Percentiles rank a stretch among this genome's conserved stretches.
phyloP scores from a whole-genome alignment of 2,113 vertebrate species.

The Piprites chloris region DNA sequence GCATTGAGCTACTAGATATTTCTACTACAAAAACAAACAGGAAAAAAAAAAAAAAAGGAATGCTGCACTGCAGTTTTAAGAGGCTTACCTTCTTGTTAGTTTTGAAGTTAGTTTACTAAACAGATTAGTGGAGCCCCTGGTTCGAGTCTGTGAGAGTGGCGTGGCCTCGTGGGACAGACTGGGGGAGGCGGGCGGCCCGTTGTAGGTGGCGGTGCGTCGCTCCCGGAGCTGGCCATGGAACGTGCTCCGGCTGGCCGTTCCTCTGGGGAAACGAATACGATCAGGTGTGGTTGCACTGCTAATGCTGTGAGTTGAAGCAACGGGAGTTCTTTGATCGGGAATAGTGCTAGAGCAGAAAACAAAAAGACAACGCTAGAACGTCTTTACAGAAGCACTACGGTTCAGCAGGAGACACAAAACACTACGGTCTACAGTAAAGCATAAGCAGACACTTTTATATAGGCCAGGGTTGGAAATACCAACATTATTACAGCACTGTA shows the following conservation, averaged over 20 bases:
- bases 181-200: conserved; percentile 93
- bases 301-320: conserved; percentile 94
- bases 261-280: conserved; percentile 90
- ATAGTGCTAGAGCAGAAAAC: conserved; percentile 72
- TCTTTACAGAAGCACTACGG: not conserved
- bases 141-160: conserved; percentile 88
- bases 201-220: conserved; percentile 94
- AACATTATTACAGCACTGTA: conserved; percentile 28
- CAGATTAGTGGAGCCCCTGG: conserved; percentile 92
- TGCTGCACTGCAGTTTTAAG: rapidly evolving
- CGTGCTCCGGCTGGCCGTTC: conserved; percentile 93
- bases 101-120: conserved; percentile 97
- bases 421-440: conserved; percentile 2
- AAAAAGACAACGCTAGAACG: not conserved
- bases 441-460: conserved; percentile 3
- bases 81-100: conserved; percentile 91
- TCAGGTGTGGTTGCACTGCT: conserved; percentile 89
- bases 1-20: not conserved
- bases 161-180: conserved; percentile 92
- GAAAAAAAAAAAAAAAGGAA: not conserved
- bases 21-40: not conserved
- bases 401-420: conserved; percentile 30
- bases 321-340: conserved; percentile 88
- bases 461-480: conserved; percentile 19
- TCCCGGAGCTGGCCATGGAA: conserved; percentile 96